Conservation (phyloP, 2,113 vertebrate genomes). For the Geococcyx californianus region DNA sequence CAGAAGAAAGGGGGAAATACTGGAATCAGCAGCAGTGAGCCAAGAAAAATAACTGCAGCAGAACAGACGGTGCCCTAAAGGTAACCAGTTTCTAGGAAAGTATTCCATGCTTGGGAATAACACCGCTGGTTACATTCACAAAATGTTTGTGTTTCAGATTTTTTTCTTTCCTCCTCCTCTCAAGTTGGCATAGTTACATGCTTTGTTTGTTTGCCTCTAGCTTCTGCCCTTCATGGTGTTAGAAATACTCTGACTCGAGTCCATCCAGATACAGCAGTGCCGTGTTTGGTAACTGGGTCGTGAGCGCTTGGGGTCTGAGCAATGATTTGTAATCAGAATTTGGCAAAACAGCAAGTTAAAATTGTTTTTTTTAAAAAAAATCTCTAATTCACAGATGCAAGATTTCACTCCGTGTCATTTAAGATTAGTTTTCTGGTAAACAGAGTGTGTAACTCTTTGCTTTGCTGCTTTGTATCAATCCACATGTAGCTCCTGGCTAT, state of each 20-base stretch:
- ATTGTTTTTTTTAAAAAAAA: not conserved
- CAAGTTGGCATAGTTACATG: accelerated
- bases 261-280: not conserved
- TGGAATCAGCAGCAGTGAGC: not conserved
- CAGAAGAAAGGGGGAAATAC: not conserved
- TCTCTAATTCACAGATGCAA: not conserved
- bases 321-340: not conserved
- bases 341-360: not conserved
- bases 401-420: not conserved
- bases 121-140: not conserved
- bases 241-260: not conserved
- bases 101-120: not conserved
- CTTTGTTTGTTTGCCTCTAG: not conserved
- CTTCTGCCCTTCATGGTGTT: not conserved
- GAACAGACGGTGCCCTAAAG: not conserved
- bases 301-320: not conserved
- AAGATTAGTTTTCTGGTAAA: not conserved
- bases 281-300: not conserved
- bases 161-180: not conserved
- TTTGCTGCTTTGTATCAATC: not conserved
- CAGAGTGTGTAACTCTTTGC: not conserved
- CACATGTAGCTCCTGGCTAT: not conserved
- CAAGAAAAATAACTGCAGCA: not conserved
- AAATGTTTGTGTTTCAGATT: not conserved
- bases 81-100: not conserved